These are phyloP conservation scores for Megamerina dolium DNA, from an alignment of 2,888 invertebrate genomes.

Conservation along the genomic window DNA sequence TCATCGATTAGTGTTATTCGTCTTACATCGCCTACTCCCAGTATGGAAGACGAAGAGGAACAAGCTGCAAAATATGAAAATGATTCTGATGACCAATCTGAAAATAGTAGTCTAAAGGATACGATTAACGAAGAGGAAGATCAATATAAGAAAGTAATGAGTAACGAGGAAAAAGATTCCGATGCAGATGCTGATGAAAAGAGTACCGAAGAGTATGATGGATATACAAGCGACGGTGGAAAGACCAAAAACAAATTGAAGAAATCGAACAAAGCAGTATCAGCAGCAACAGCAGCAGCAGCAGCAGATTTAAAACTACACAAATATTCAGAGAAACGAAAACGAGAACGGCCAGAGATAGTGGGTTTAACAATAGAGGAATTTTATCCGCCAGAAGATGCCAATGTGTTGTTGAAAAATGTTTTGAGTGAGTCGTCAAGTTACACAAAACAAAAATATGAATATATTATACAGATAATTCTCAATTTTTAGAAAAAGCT, in stretches of 20 bases:
- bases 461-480: background rate
- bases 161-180: no score
- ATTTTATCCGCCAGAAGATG: conserved; percentile 55
- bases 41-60: conserved; percentile 44
- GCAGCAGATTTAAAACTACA: no score
- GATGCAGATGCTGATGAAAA: conserved; percentile 7
- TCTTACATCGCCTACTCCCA: conserved; percentile 51
- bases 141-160: conserved; percentile 27
- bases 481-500: conserved; percentile 35
- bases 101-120: conserved; percentile 27
- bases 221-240: conserved; percentile 10
- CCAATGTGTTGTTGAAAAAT: conserved; percentile 49
- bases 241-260: conserved; percentile 10
- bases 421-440: conserved; percentile 40
- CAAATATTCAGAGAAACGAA: conserved; percentile 10
- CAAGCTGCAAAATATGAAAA: conserved; percentile 26
- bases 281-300: no score
- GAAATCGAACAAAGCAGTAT: conserved; percentile 17
- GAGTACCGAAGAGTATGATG: conserved; percentile 1
- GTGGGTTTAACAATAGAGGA: conserved; percentile 62
- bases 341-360: conserved; percentile 50
- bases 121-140: conserved; percentile 24
- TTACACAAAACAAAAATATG: background rate
- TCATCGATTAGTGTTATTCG: conserved; percentile 60
- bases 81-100: conserved; percentile 51